Base-by-base conservation (phyloP, 2,888 invertebrate genomes). In the Chrysodeixis includens region DNA sequence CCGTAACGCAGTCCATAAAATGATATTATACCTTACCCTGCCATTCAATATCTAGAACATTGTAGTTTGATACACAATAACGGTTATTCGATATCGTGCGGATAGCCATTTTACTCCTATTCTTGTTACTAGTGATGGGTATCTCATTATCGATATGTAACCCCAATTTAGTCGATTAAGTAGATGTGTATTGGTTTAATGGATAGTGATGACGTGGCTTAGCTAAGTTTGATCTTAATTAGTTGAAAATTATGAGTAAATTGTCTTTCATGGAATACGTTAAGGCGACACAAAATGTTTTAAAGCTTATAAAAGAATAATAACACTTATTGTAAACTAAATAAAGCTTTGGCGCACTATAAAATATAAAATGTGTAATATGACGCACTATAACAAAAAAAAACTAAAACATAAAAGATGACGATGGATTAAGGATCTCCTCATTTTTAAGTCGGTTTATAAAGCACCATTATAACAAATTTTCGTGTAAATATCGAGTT, bases 61-160 rank as follows among this genome's bases (percentile, higher is more conserved):
- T 73, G 75, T 74, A 76, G 72, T 70, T 76, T 71, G 74, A 76
- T 80, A 81, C 59, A 65, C 58, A 68, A 66, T 77, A 71, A 81
- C 63, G 54, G 84, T 81, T 78, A 84, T 81, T 59, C 56, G 79
- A 86, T 83, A 84, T 74, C 78, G 71, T 81, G 79, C 53, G 74
- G 81, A 80, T 69, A 66, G 61, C 57, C 58, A 62, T 57, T 58
- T 65, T 64, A 40, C 60, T 49, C 56, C 62, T 69, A 59, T 75
- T 71, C 69, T 59, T 55, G 56, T 66, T 63, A 49, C 62, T 66
- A 59, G 71, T 61, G 60, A 70, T 81, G 9, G 10, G n/a, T 32
- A 64, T 71, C 66, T 66, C 30, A 56, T 64, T 69, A 60, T 35
- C 22, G 40, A 57, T 7, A 40, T 9, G 18, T 59, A 53, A 54